Conservation (phyloP, 2,888 invertebrate genomes). For the Scaptomyza parva region DNA sequence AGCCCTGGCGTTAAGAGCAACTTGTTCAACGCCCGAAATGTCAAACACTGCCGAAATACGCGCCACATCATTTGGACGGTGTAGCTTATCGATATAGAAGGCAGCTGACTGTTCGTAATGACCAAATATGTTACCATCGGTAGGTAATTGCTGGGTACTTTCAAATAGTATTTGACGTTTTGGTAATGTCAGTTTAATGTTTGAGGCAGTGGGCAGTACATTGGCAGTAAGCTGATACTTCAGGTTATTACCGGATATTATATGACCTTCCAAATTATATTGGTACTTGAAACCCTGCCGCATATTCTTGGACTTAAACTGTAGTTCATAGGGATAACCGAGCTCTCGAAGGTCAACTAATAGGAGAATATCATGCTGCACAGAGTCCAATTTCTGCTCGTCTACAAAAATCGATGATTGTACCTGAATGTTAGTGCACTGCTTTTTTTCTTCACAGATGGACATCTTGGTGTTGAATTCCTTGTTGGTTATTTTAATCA, state of each 20-base stretch:
- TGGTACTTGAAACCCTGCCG: slow-evolving; percentile 87
- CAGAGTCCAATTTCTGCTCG: slow-evolving; percentile 77
- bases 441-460: slow-evolving; percentile 92
- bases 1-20: slow-evolving; percentile 85
- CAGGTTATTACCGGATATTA: slow-evolving; percentile 88
- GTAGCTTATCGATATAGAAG: slow-evolving; percentile 90
- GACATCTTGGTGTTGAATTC: slow-evolving; percentile 90
- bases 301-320: slow-evolving; percentile 88
- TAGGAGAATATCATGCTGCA: slow-evolving; percentile 88
- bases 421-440: slow-evolving; percentile 90
- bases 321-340: slow-evolving; percentile 91
- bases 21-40: slow-evolving; percentile 85
- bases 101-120: slow-evolving; percentile 88
- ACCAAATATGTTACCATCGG: slow-evolving; percentile 85
- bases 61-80: slow-evolving; percentile 89
- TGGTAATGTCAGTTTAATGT: slow-evolving; percentile 88
- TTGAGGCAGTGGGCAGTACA: slow-evolving; percentile 88
- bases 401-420: slow-evolving; percentile 74
- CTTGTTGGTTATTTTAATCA: slow-evolving; percentile 89
- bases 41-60: slow-evolving; percentile 86
- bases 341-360: slow-evolving; percentile 90
- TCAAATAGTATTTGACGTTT: slow-evolving; percentile 89
- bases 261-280: slow-evolving; percentile 90
- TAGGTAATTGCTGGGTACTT: slow-evolving; percentile 85
- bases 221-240: slow-evolving; percentile 90